Base-by-base conservation (phyloP, 2,797 vertebrate genomes). In the Remorina albescens region DNA sequence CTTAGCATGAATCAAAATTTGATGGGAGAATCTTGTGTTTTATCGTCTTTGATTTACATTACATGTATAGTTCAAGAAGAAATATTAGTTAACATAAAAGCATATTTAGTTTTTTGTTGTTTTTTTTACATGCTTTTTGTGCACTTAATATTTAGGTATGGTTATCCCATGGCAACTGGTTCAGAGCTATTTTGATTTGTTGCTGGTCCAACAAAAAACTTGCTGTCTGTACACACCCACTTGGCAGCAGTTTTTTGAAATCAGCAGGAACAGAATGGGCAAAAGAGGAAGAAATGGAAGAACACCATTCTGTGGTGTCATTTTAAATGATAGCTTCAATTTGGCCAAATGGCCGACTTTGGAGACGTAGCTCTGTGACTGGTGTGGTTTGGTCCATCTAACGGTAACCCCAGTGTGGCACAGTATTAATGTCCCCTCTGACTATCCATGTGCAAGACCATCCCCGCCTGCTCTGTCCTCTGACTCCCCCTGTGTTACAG, bases 401-500 rank as follows among this genome's bases (percentile, higher is more conserved):
- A 84, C 78, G n/a, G n/a, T n/a, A n/a, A n/a, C 84, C 75, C 42
- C 63, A 30, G 66, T 74, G 71, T 86, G 83, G 73, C 83, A 66
- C 8, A 13, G 51, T 73, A 77, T 87, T 90, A 89, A 89, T 85
- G 78, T 76, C 80, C 87, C 82, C 85, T 73, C 80, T 88, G 89
- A 88, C 78, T 86, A 65, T 64, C 15, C 56, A 21, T 76, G 83
- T 80, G 82, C 67, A 69, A 85, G 81, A 91, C 88, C 91, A 76
- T 88, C 89, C 59, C 84, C 25, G 82, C 80, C 79, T 71, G 83
- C 79, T 74, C 81, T 51, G 56, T 86, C 79, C 86, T 88, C 73
- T 86, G 84, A 84, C 81, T 86, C 94, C 95, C 94, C 94, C 92
- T 93, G 94, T 94, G 95, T 93, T 95, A 86, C 80, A 91, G 91